phyloP scores from a whole-genome alignment of 2,888 invertebrate genomes.

The Cybosia mesomella region DNA sequence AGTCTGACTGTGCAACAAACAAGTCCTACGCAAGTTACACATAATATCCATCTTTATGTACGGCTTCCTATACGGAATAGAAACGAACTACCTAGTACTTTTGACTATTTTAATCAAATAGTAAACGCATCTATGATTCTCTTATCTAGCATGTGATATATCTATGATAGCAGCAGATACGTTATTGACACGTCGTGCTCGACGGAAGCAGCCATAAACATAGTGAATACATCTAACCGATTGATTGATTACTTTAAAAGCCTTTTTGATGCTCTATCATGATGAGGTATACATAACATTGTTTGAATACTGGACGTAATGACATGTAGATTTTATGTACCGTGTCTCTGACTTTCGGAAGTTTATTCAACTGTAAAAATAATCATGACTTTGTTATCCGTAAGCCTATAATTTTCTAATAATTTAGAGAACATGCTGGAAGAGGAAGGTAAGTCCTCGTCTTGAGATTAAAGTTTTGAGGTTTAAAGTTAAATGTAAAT shows the following conservation, averaged over 20 bases:
- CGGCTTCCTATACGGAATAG: neutral
- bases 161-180: slow-evolving; percentile 44
- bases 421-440: too few species aligned
- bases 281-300: slow-evolving; percentile 29
- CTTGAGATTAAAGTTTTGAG: too few species aligned
- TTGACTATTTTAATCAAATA: too few species aligned
- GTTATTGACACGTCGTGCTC: slow-evolving; percentile 69
- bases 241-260: slow-evolving; percentile 67
- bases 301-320: slow-evolving; percentile 21
- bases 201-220: slow-evolving; percentile 69
- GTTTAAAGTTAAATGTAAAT: too few species aligned
- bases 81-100: too few species aligned
- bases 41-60: neutral
- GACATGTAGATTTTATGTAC: neutral
- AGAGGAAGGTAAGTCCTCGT: too few species aligned
- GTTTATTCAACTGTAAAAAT: neutral
- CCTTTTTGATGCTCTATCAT: slow-evolving; percentile 49
- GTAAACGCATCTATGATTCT: neutral
- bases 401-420: too few species aligned
- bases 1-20: neutral
- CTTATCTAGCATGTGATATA: slow-evolving; percentile 57
- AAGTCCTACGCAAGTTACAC: neutral
- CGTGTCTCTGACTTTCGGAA: neutral
- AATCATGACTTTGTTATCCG: neutral
- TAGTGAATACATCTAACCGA: slow-evolving; percentile 52